phyloP scores from a whole-genome alignment of 1,140 invertebrate species.

The Maniola jurtina region DNA sequence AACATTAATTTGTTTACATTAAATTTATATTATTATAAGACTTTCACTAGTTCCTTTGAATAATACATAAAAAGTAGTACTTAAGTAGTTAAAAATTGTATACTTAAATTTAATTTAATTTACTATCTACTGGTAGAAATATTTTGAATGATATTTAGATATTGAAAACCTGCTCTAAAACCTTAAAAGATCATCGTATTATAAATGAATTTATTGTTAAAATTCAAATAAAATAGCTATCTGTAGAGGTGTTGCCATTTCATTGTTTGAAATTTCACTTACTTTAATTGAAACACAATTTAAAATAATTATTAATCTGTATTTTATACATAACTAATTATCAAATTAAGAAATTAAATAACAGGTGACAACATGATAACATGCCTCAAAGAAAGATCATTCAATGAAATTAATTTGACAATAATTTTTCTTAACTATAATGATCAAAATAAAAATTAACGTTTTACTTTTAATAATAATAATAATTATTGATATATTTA shows the following conservation, averaged over 20 bases:
- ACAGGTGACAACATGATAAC: not conserved
- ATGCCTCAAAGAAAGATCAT: not conserved
- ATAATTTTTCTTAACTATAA: not conserved
- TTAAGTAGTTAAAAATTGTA: not conserved
- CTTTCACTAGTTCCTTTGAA: not conserved
- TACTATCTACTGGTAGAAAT: not conserved
- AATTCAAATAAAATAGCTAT: not conserved
- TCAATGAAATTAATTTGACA: conserved; percentile 3
- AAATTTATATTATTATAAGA: not conserved
- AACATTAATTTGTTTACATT: not conserved
- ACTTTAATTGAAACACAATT: too few relatives aligned
- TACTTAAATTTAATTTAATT: not conserved
- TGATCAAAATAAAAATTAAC: not conserved
- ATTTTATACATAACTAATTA: not conserved
- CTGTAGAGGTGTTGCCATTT: not conserved
- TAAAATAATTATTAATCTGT: not conserved
- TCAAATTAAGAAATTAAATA: not conserved
- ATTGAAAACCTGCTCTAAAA: not conserved
- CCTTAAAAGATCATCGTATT: too few relatives aligned
- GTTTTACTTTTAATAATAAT: not conserved
- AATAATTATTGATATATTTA: too few relatives aligned
- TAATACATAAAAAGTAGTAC: not conserved
- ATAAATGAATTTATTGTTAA: not conserved
- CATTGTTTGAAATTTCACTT: not conserved
- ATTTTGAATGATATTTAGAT: not conserved